Percentiles rank a stretch among this genome's conserved stretches.
Evolutionary conservation across 2,888 invertebrate species (phyloP).

Genomic region (Cataglyphis rosenhaueri): DNA sequence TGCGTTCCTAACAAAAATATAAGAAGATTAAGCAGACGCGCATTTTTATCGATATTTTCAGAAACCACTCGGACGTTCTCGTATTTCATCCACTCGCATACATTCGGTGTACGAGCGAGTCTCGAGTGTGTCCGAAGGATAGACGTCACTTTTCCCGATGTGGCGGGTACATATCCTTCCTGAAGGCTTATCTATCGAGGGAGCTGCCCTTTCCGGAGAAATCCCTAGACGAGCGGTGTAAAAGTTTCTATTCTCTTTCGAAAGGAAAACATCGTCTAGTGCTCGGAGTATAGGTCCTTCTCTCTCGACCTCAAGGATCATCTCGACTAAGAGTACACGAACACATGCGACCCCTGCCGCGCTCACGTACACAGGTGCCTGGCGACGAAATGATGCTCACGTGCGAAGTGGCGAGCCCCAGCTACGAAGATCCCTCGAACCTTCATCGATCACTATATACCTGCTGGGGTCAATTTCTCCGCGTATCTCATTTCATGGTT

Average conservation of each 20-base stretch:
- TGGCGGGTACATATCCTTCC: slow-evolving; percentile 54
- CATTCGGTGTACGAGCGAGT: slow-evolving; percentile 58
- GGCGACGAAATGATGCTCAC: slow-evolving; percentile 35
- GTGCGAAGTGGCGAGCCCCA: slow-evolving; percentile 35
- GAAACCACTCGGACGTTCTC: slow-evolving; percentile 18
- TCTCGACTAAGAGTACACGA: slow-evolving; percentile 31
- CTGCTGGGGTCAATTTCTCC: slow-evolving; percentile 59
- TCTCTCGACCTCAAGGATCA: slow-evolving; percentile 31
- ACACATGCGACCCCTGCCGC: slow-evolving; percentile 29
- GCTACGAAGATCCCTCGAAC: slow-evolving; percentile 63
- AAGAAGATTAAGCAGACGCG: background rate
- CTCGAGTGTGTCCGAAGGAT: slow-evolving; percentile 55
- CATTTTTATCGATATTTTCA: slow-evolving; percentile 25
- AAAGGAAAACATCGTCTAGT: slow-evolving; percentile 62
- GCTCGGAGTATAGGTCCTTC: slow-evolving; percentile 37
- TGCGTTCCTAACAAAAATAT: background rate
- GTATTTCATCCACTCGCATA: slow-evolving; percentile 47
- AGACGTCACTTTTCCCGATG: slow-evolving; percentile 41
- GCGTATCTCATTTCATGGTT: slow-evolving; percentile 79
- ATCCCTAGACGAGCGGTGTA: slow-evolving; percentile 63
- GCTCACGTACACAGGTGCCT: slow-evolving; percentile 8
- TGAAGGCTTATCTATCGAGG: slow-evolving; percentile 44
- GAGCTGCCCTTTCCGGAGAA: slow-evolving; percentile 48
- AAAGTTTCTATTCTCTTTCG: slow-evolving; percentile 69
- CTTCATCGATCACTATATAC: slow-evolving; percentile 71